These are phyloP conservation scores for Bombycilla garrulus DNA, from an alignment of 2,113 vertebrate genomes.

Conservation along the genomic window DNA sequence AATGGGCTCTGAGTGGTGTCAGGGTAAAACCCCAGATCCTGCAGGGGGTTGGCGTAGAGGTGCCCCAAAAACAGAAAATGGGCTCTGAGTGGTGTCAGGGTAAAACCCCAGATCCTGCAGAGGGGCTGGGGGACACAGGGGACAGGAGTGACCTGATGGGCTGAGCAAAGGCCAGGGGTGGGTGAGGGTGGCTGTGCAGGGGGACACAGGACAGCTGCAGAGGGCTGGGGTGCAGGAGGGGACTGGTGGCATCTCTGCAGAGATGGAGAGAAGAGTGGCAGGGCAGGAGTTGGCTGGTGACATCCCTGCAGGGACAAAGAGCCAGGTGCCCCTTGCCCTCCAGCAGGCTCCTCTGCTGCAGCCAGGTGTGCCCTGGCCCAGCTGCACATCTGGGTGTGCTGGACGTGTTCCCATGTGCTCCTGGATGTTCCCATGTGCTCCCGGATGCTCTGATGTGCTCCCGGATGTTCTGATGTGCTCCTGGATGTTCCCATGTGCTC, in stretches of 20 bases:
- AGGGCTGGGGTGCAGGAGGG: background rate
- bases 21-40: too few relatives aligned
- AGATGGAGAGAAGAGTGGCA: too few relatives aligned
- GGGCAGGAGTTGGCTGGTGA: background rate
- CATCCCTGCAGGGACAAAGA: background rate
- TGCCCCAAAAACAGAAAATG: too few relatives aligned
- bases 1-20: too few relatives aligned
- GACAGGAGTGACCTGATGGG: background rate
- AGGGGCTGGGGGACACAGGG: background rate
- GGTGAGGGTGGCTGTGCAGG: rapidly evolving
- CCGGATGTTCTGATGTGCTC: rapidly evolving
- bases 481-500: rapidly evolving
- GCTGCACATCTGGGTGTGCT: rapidly evolving
- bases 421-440: rapidly evolving
- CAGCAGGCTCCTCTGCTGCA: background rate
- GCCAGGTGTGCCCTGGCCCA: background rate
- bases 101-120: background rate
- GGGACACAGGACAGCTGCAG: background rate
- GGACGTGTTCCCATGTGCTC: background rate
- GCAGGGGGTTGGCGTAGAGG: too few relatives aligned
- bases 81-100: too few relatives aligned
- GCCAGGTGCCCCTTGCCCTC: background rate
- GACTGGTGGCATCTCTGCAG: rapidly evolving
- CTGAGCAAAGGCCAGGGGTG: background rate
- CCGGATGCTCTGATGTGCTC: too few relatives aligned